Evolutionary conservation across 2,888 invertebrate species (phyloP).

Genomic region (Oscheius sp.): DNA sequence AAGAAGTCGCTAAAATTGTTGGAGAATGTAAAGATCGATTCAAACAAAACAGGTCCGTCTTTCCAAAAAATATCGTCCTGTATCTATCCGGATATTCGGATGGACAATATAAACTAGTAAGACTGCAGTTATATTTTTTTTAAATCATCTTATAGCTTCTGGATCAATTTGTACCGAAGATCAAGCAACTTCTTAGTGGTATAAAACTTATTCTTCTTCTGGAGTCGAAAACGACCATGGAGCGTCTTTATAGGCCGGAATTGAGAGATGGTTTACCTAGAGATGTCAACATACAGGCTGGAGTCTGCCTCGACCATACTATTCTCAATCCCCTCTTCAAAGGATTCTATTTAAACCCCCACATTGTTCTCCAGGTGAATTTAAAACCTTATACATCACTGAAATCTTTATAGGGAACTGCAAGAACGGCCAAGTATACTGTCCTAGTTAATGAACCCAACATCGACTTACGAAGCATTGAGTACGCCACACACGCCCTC

Average conservation of each 20-base stretch:
- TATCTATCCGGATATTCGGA: conserved; percentile 5
- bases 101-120: conserved; percentile 4
- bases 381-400: not conserved
- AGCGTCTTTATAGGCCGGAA: conserved; percentile 8
- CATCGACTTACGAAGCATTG: not conserved
- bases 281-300: conserved; percentile 2
- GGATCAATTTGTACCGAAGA: not conserved
- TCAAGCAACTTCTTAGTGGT: not conserved
- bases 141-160: not conserved
- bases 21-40: not conserved
- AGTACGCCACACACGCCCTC: conserved; percentile 14
- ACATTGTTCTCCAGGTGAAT: conserved; percentile 4
- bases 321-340: not conserved
- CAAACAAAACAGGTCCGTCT: not conserved
- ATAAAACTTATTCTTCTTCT: conserved; percentile 3
- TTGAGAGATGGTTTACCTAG: not conserved
- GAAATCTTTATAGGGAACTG: conserved; percentile 1
- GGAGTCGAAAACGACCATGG: not conserved
- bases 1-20: not conserved
- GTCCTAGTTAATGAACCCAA: conserved; percentile 10
- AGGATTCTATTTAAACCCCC: conserved; percentile 7
- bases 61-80: conserved; percentile 7
- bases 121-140: not conserved
- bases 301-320: not conserved
- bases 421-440: conserved; percentile 3